Evolutionary conservation across 2,797 vertebrate species (phyloP).

Genomic region (Margarornis squamiger): DNA sequence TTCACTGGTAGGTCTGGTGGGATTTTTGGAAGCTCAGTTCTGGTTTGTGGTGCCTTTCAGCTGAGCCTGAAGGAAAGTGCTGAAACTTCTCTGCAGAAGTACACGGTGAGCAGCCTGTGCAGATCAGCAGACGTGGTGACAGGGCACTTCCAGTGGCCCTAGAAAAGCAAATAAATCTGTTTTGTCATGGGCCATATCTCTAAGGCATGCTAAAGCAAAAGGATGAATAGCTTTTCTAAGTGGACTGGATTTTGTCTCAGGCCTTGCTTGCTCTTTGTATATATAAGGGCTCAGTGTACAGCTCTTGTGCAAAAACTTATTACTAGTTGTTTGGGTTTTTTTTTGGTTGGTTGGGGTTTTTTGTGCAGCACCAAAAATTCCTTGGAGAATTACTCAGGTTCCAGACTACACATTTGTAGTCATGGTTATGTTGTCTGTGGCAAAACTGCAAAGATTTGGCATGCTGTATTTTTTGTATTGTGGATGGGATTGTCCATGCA

Average conservation of each 20-base stretch:
- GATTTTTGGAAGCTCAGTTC: neutral
- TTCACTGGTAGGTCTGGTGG: neutral
- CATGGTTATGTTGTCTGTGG: neutral
- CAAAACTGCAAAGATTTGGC: neutral
- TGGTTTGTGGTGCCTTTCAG: neutral
- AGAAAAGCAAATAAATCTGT: neutral
- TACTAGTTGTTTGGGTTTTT: neutral
- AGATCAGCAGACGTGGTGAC: accelerated
- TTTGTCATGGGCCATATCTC: neutral
- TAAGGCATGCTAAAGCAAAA: neutral
- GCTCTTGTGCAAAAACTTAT: neutral
- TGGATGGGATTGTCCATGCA: neutral
- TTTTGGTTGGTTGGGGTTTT: no score
- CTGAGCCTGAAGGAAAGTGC: neutral
- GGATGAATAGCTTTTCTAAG: neutral
- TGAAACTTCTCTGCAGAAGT: neutral
- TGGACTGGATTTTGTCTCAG: neutral
- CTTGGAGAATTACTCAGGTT: neutral
- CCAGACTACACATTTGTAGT: neutral
- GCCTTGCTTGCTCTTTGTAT: neutral
- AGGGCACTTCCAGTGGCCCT: neutral
- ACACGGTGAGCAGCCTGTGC: accelerated
- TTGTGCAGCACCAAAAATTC: neutral
- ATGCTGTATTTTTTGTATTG: neutral
- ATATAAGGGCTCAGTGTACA: neutral